Percentiles rank a stretch among this genome's conserved stretches.
Conservation (phyloP, 2,113 vertebrate genomes). For the Entelurus aequoreus region DNA sequence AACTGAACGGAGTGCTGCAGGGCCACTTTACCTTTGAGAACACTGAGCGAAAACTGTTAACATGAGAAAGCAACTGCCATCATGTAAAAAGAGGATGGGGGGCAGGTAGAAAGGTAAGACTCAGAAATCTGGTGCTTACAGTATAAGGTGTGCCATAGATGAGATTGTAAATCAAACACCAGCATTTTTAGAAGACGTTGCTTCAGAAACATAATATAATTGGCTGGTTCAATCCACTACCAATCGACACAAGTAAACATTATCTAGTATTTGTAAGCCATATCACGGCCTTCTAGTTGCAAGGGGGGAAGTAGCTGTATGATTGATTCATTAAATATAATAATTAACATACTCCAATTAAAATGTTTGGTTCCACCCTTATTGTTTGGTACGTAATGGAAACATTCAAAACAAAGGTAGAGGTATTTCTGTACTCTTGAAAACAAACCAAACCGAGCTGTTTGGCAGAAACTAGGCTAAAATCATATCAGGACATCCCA, state of each 20-base stretch:
- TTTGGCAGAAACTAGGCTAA: neutral
- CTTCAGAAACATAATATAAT: no score
- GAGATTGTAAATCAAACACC: neutral
- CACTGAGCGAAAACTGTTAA: conserved; percentile 33
- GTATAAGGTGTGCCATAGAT: neutral
- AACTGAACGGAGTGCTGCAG: conserved; percentile 39
- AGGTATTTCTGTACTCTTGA: neutral
- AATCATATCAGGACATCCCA: neutral
- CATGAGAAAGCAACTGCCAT: conserved; percentile 32
- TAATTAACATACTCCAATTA: no score
- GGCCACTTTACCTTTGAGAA: conserved; percentile 36
- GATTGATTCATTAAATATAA: no score
- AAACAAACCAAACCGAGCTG: neutral
- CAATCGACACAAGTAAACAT: no score
- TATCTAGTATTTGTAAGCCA: no score
- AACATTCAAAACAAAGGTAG: neutral
- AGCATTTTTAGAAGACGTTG: no score
- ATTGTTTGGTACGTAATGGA: no score
- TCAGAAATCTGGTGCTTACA: neutral
- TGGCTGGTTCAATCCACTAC: no score
- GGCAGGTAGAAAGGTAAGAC: neutral
- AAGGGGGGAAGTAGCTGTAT: no score
- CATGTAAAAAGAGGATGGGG: conserved; percentile 17
- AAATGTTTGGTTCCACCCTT: no score
- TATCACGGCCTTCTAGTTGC: no score